Evolutionary conservation across 2,888 invertebrate genomes (phyloP).

Genomic region (Chrysolina haemoptera): DNA sequence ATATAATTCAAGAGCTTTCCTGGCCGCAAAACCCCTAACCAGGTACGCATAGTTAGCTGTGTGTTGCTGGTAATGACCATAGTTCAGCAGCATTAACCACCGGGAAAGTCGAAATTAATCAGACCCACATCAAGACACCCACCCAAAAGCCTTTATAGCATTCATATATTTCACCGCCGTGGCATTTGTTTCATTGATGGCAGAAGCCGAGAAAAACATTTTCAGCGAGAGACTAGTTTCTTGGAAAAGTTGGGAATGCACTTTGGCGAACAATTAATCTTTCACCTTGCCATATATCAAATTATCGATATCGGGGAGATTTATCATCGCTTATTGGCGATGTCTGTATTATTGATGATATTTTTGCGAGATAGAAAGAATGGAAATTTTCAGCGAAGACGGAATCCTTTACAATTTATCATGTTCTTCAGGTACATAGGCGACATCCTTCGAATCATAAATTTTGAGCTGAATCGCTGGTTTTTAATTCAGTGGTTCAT

Average conservation of each 20-base stretch:
- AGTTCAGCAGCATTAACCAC: slow-evolving; percentile 62
- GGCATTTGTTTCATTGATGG: slow-evolving; percentile 45
- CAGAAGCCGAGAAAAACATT: slow-evolving; percentile 33
- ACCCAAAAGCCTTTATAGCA: slow-evolving; percentile 51
- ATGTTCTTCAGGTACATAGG: slow-evolving; percentile 12
- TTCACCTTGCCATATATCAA: slow-evolving; percentile 43
- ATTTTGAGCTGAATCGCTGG: neutral
- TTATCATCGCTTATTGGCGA: slow-evolving; percentile 38
- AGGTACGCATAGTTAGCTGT: slow-evolving; percentile 60
- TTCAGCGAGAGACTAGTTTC: slow-evolving; percentile 24
- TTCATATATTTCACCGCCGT: slow-evolving; percentile 49
- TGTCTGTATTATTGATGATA: slow-evolving; percentile 36
- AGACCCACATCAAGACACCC: slow-evolving; percentile 60
- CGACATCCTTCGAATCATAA: neutral
- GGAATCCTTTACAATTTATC: slow-evolving; percentile 12
- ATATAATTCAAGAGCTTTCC: slow-evolving; percentile 9
- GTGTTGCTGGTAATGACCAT: slow-evolving; percentile 62
- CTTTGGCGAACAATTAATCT: slow-evolving; percentile 46
- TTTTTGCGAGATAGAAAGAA: slow-evolving; percentile 28
- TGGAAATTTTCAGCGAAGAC: slow-evolving; percentile 22
- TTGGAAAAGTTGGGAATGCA: slow-evolving; percentile 42
- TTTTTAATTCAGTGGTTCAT: neutral
- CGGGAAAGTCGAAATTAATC: slow-evolving; percentile 62
- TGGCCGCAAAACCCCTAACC: slow-evolving; percentile 41
- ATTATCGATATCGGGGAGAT: slow-evolving; percentile 39